A percentile compares a stretch with the other conserved stretches of the same genome.
These are phyloP conservation scores for Daubentonia madagascariensis DNA, from an alignment of 2,113 vertebrate species.

Conservation along the genomic window DNA sequence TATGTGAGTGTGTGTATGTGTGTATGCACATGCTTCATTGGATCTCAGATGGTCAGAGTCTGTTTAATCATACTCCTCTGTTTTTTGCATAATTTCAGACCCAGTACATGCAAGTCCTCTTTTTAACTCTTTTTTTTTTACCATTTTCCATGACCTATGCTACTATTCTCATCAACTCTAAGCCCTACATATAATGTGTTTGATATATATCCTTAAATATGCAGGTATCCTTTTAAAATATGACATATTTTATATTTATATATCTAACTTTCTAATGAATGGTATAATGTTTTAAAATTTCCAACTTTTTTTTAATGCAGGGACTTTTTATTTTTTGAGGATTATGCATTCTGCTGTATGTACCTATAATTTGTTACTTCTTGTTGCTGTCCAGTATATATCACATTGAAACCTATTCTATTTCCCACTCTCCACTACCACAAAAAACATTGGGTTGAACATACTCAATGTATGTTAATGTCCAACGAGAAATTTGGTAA, in stretches of 20 bases:
- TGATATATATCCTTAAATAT: not conserved
- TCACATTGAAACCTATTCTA: not conserved
- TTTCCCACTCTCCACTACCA: not conserved
- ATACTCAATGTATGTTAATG: too few species aligned
- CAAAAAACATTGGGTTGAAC: not conserved
- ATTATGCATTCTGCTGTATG: not conserved
- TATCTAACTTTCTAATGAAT: not conserved
- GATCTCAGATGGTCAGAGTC: not conserved
- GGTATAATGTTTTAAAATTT: not conserved
- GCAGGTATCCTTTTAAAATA: not conserved
- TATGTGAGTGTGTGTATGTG: not conserved
- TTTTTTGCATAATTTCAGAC: not conserved
- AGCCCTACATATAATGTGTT: not conserved
- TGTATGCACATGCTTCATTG: not conserved
- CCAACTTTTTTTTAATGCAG: not conserved
- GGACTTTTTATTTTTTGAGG: not conserved
- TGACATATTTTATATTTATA: not conserved
- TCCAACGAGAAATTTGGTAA: too few species aligned
- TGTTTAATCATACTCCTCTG: not conserved
- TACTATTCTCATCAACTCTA: not conserved
- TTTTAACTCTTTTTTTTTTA: not conserved
- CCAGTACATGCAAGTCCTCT: not conserved
- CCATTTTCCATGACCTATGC: not conserved
- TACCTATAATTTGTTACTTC: not conserved
- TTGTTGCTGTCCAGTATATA: not conserved